Evolutionary conservation across 2,113 vertebrate genomes (phyloP), one percentile per base, ranked within the genome.

Genomic region (Thunnus maccoyii): DNA sequence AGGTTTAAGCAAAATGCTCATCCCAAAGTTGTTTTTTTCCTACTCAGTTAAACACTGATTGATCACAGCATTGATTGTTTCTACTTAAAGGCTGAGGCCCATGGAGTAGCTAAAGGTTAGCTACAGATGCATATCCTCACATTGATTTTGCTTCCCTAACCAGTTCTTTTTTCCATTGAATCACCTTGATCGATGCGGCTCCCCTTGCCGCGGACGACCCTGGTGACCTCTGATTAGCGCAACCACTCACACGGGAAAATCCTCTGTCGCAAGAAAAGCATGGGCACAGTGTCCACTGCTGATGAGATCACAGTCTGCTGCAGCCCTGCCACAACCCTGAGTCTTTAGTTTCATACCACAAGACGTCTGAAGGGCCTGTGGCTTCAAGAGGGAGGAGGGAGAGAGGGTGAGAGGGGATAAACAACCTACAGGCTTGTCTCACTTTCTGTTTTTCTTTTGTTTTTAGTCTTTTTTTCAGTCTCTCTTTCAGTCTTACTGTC

Each of bases 121-220:
- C 84, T 83, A 82, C 69, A 86, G 75, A 88, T 78, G 84, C 68
- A 84, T 71, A 84, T 76, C 76, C 83, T 74, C 55, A 1, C 54
- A 92, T 92, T 65, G 85, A 92, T 92, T 91, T 83, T 52, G 55
- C 74, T 72, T 90, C 83, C 72, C 70, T 81, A 81, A 84, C 86
- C 76, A 50, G 51, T 81, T 79, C 66, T 86, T 72, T 85, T 87
- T 80, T 65, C 76, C 79, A 76, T 52, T 14, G 58, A 76, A 84
- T 84, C 77, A 52, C 60, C 16, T 72, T 48, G 52, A 89, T 91
- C 78, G 2, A 72, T 88, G 20, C 11, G 27, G 61, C 70, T 77
- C 80, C 27, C 44, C 69, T 60, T 25, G 55, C 69, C 20, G 3
- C 55, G 2, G 54, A 12, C 27, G 22, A 89, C 90, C 89, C 32